Evolutionary conservation across 1,140 invertebrate genomes (phyloP), one percentile per base, ranked within the genome.

Genomic region (Pemphigus obesinymphae): DNA sequence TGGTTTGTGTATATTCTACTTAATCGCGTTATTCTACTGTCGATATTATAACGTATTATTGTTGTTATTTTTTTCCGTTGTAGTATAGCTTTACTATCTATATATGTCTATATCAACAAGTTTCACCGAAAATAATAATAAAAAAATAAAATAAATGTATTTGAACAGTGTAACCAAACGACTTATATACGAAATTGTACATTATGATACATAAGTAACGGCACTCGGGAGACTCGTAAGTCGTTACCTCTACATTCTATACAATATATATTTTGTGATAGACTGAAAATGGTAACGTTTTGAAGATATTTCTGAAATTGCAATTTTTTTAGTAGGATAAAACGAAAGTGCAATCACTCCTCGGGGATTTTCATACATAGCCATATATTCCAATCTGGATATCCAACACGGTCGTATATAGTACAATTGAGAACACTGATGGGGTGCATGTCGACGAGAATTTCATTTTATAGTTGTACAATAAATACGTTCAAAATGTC

Each of bases 201-300:
- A 76, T 58, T 76, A 76, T 53, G 50, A 50, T 55, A 55, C 73
- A 76, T 76, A 76, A 76, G 34, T 53, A 76, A 76, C 50, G 31
- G 50, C 34, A 58, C 73, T 55, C 73, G 29, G n/a, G 73, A 76
- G 73, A 53, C 73, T 58, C 73, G 73, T 76, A 55, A 76, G 31
- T 50, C n/a, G n/a, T n/a, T 75, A 31, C n/a, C n/a, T n/a, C n/a
- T n/a, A n/a, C n/a, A n/a, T n/a, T 75, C 63, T 66, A 23, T 37
- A 66, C 10, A 66, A n/a, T n/a, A n/a, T n/a, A n/a, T n/a, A n/a
- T n/a, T n/a, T n/a, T 37, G n/a, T 20, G 66, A 76, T 37, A 31
- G 23, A 58, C 50, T 20, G 26, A 55, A 76, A 53, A 53, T n/a
- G 73, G 50, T 76, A 58, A 31, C 34, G 50, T 76, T 76, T 76